A percentile compares a stretch with the other conserved stretches of the same genome.
Evolutionary conservation across 2,113 vertebrate genomes (phyloP).

Genomic region (Nibea albiflora): DNA sequence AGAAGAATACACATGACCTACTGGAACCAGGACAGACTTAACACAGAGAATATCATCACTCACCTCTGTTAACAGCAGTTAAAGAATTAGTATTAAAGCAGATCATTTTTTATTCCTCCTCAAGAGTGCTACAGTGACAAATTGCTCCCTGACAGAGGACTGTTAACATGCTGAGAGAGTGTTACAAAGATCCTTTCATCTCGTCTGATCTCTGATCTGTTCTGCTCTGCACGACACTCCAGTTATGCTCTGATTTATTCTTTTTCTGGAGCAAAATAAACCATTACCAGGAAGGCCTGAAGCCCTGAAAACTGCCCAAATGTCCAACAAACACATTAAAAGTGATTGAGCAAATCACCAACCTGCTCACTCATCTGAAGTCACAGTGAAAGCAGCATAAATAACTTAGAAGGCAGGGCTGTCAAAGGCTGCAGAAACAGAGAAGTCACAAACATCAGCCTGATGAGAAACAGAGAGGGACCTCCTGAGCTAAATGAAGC

Average conservation of each 20-base stretch:
- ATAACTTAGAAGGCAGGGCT: too few relatives aligned
- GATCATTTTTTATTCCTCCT: not conserved
- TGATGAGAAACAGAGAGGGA: too few relatives aligned
- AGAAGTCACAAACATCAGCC: too few relatives aligned
- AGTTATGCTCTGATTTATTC: not conserved
- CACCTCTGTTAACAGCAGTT: not conserved
- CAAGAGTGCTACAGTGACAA: not conserved
- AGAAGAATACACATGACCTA: not conserved
- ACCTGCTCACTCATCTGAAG: too few relatives aligned
- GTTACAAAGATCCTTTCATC: not conserved
- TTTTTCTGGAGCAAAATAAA: not conserved
- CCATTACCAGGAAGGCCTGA: not conserved
- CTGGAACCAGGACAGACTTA: conserved; percentile 1
- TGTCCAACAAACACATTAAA: not conserved
- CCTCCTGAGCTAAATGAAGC: too few relatives aligned
- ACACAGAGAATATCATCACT: not conserved
- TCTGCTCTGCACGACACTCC: not conserved
- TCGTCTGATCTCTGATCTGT: not conserved
- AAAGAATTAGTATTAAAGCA: not conserved
- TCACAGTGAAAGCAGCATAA: too few relatives aligned
- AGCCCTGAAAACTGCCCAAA: not conserved
- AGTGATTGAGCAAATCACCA: not conserved
- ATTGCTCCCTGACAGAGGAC: not conserved
- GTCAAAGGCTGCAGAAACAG: too few relatives aligned
- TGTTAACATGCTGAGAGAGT: not conserved